These are phyloP conservation scores for Microplitis manilae DNA, from an alignment of 2,888 invertebrate genomes.

Conservation along the genomic window DNA sequence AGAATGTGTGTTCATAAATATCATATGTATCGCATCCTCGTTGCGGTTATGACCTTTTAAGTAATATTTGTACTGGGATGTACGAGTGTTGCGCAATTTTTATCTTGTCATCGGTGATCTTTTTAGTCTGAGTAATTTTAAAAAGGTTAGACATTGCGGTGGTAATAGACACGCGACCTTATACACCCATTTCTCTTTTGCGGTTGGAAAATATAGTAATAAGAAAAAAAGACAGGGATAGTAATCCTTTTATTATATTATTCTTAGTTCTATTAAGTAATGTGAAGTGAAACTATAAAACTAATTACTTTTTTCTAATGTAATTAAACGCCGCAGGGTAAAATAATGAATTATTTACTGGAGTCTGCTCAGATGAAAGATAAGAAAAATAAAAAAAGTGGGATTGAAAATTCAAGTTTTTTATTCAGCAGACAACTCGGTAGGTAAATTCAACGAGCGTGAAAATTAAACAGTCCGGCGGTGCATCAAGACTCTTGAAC, in stretches of 20 bases:
- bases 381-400: neutral
- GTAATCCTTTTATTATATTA: no score
- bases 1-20: neutral
- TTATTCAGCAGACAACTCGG: conserved; percentile 1
- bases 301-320: neutral
- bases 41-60: neutral
- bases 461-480: conserved; percentile 39
- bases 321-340: neutral
- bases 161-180: neutral
- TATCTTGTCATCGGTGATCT: conserved; percentile 15
- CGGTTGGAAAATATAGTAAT: no score
- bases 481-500: conserved; percentile 37
- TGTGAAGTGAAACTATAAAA: no score
- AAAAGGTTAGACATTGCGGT: conserved; percentile 12
- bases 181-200: neutral
- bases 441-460: conserved; percentile 32
- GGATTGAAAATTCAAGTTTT: conserved; percentile 30
- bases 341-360: neutral
- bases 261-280: no score
- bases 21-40: neutral
- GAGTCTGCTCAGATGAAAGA: neutral
- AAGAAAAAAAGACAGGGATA: no score
- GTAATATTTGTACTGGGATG: neutral
- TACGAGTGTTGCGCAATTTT: neutral
- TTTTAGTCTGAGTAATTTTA: neutral